Evolutionary conservation across 2,113 vertebrate species (phyloP).

Genomic region (Aplodontia rufa): DNA sequence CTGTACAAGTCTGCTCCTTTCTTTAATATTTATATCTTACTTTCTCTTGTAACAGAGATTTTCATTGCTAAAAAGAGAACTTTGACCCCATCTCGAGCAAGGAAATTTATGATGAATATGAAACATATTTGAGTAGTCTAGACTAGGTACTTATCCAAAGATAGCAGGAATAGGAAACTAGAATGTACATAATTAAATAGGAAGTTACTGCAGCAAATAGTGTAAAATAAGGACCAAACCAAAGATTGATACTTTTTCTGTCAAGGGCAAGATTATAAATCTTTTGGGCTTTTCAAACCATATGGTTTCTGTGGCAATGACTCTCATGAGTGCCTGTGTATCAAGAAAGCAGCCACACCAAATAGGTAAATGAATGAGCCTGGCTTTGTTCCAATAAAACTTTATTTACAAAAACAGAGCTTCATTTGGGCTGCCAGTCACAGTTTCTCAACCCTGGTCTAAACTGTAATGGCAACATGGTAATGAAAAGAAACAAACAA

Average conservation of each 20-base stretch:
- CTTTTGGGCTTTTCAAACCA: not conserved
- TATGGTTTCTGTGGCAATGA: not conserved
- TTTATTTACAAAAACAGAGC: not conserved
- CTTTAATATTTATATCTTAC: not conserved
- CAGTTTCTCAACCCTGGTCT: not conserved
- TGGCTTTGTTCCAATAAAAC: not conserved
- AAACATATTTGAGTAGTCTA: not conserved
- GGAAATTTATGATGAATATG: not conserved
- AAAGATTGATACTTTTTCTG: not conserved
- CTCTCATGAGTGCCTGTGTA: not conserved
- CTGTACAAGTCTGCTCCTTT: not conserved
- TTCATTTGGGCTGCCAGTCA: not conserved
- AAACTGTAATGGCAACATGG: not conserved
- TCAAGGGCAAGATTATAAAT: not conserved
- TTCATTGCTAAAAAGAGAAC: not conserved
- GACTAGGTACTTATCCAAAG: not conserved
- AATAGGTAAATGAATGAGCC: not conserved
- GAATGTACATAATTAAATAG: not conserved
- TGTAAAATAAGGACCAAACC: not conserved
- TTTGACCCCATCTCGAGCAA: not conserved
- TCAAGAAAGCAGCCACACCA: not conserved
- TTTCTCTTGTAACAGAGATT: not conserved
- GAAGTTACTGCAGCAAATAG: not conserved
- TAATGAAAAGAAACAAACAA: constrained; percentile 1
- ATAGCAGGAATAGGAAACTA: not conserved